Evolutionary conservation across 2,113 vertebrate genomes (phyloP).

Genomic region (Syngnathus floridae): DNA sequence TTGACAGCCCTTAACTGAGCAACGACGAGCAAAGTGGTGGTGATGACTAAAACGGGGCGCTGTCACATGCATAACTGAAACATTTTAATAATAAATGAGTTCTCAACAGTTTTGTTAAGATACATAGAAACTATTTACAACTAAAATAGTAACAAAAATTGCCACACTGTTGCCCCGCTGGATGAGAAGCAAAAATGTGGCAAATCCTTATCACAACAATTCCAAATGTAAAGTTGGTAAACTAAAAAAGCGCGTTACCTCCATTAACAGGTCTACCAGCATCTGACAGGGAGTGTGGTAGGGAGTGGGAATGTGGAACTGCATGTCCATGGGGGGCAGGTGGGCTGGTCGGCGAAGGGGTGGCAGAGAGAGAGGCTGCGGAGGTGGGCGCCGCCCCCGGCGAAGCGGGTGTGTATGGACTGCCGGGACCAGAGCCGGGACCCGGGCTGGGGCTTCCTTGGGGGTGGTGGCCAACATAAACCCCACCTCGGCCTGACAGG

Average conservation of each 20-base stretch:
- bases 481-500: slow-evolving; percentile 57
- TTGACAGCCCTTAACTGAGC: too few species aligned
- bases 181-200: neutral
- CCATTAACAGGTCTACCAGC: slow-evolving; percentile 66
- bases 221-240: too few species aligned
- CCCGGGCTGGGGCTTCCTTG: slow-evolving; percentile 69
- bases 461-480: slow-evolving; percentile 73
- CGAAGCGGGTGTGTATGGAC: slow-evolving; percentile 52
- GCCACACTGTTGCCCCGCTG: neutral
- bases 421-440: slow-evolving; percentile 37
- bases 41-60: too few species aligned
- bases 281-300: slow-evolving; percentile 61
- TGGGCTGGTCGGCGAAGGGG: slow-evolving; percentile 50
- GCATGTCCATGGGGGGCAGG: slow-evolving; percentile 60
- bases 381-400: slow-evolving; percentile 40
- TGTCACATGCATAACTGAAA: too few species aligned
- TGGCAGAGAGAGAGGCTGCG: slow-evolving; percentile 37
- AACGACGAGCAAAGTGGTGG: too few species aligned
- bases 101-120: neutral
- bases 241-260: slow-evolving; percentile 37
- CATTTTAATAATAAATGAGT: too few species aligned
- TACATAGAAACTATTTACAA: neutral
- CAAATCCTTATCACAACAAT: neutral
- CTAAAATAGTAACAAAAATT: neutral
- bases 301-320: slow-evolving; percentile 68